Percentiles rank a stretch among this genome's conserved stretches.
Evolutionary conservation across 2,888 invertebrate species (phyloP).

Genomic region (Micropterix aruncella): DNA sequence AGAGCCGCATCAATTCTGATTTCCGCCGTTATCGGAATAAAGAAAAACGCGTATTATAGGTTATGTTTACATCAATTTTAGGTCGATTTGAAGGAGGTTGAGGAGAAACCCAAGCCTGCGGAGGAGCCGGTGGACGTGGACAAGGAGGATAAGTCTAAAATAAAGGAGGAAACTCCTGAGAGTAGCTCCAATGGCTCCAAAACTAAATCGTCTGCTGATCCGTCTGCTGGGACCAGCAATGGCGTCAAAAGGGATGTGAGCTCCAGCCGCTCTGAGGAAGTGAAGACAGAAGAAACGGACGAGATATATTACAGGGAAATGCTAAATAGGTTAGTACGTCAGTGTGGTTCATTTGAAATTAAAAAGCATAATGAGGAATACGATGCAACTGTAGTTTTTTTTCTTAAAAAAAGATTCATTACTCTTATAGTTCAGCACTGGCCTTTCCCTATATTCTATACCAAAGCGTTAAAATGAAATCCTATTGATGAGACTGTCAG

Average conservation of each 20-base stretch:
- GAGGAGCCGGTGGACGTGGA: not conserved
- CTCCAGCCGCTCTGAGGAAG: constrained; percentile 25
- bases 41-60: too few species aligned
- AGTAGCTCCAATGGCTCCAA: not conserved
- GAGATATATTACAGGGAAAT: constrained; percentile 39
- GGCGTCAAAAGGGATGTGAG: constrained; percentile 30
- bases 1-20: too few species aligned
- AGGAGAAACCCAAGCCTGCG: not conserved
- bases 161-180: not conserved
- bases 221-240: not conserved
- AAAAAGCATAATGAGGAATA: too few species aligned
- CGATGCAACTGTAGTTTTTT: too few species aligned
- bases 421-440: too few species aligned
- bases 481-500: too few species aligned
- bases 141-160: not conserved
- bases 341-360: too few species aligned
- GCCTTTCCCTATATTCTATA: too few species aligned
- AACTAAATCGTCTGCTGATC: not conserved
- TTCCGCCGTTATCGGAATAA: too few species aligned
- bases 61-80: not conserved
- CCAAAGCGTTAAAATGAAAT: too few species aligned
- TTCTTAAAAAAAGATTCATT: too few species aligned
- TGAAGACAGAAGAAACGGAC: constrained; percentile 50
- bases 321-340: constrained; percentile 29
- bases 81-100: not conserved